Evolutionary conservation across 2,797 vertebrate genomes (phyloP).

Genomic region (Moxostoma hubbsi): DNA sequence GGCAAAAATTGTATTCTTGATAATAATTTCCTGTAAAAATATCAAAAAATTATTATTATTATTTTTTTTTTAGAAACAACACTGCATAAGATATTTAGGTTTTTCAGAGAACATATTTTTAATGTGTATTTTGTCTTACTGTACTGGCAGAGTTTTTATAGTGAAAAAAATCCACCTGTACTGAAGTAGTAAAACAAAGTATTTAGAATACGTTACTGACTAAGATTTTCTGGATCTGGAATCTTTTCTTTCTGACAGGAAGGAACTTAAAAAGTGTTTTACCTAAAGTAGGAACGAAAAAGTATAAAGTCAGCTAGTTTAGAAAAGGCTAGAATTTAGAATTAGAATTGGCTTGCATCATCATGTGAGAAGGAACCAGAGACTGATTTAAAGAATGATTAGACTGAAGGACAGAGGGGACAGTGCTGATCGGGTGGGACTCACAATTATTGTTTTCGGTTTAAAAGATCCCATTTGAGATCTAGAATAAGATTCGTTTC

Average conservation of each 20-base stretch:
- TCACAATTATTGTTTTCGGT: background rate
- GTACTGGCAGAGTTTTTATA: too few relatives aligned
- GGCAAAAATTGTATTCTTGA: too few relatives aligned
- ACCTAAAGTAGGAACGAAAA: conserved; percentile 42
- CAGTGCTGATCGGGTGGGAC: background rate
- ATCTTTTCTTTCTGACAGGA: conserved; percentile 39
- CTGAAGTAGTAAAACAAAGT: too few relatives aligned
- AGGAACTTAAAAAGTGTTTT: conserved; percentile 49
- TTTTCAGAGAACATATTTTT: too few relatives aligned
- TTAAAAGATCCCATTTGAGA: background rate
- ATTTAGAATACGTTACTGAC: too few relatives aligned
- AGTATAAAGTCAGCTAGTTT: conserved; percentile 56
- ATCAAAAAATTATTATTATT: too few relatives aligned
- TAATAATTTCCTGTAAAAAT: too few relatives aligned
- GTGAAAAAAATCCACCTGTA: too few relatives aligned
- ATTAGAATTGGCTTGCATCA: background rate
- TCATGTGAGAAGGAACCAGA: background rate
- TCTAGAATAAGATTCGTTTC: background rate
- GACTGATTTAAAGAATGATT: conserved; percentile 8
- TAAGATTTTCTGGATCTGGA: conserved; percentile 1
- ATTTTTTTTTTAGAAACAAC: too few relatives aligned
- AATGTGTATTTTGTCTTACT: too few relatives aligned
- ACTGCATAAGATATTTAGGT: too few relatives aligned
- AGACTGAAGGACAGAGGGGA: background rate
- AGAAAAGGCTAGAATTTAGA: conserved; percentile 17